Base-by-base conservation (phyloP, 2,113 vertebrate genomes). In the Beaufortia kweichowensis region DNA sequence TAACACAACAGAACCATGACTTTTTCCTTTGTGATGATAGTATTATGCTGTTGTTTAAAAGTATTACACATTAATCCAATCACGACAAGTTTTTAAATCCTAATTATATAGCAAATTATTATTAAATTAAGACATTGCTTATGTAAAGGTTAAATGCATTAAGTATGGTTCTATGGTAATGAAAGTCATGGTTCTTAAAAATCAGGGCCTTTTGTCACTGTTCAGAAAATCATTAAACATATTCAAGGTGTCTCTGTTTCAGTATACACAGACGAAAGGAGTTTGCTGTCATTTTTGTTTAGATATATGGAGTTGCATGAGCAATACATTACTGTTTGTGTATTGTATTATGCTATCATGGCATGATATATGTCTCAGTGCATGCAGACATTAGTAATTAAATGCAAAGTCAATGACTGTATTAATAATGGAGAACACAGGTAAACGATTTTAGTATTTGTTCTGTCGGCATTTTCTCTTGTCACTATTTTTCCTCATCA, bases 1-100 rank as follows among this genome's bases (percentile, higher is more conserved):
- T 73, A 21, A 81, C 43, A 85, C 81, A 85, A 61, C 55, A 76
- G 63, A 81, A 83, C 63, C 63, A 80, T 24, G 67, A 81, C 61
- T 66, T 79, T 73, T 72, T 84, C 62, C 79, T 63, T 10, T 55
- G 75, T 50, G 50, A 55, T 46, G 17, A n/a, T n/a, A n/a, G n/a
- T n/a, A n/a, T 59, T 78, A 15, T 71, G 46, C 43, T 56, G 8
- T 39, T 60, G 60, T 46, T 57, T n/a, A n/a, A n/a, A n/a, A 14
- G 28, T 55, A 48, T 48, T 19, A 17, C 15, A 7, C 12, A 19
- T 31, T 15, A 17, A 15, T 9, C 14, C 46, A 15, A 26, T 28
- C 43, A 5, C 21, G 7, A n/a, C 2, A 39, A 43, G 2, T 66
- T 1, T 63, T 10, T 39, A 7, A 3, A 46, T 46, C 14, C 11